These are phyloP conservation scores for Diplodus sargus DNA, from an alignment of 2,797 vertebrate species.

Conservation along the genomic window DNA sequence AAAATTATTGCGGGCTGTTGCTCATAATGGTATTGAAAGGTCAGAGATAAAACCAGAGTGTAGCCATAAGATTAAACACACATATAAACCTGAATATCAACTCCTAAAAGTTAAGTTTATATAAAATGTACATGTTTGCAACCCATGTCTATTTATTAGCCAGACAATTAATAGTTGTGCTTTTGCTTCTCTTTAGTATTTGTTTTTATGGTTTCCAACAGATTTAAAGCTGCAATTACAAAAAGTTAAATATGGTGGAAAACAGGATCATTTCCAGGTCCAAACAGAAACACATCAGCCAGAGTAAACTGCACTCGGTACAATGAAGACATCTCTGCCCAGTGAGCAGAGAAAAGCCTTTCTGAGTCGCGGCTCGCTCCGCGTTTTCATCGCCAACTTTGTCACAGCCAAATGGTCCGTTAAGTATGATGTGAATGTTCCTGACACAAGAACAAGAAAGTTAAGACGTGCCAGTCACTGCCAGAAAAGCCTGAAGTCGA, in stretches of 20 bases:
- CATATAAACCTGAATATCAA: constrained; percentile 13
- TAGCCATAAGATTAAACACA: neutral
- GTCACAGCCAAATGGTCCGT: constrained; percentile 48
- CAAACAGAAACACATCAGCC: constrained; percentile 1
- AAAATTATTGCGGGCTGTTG: neutral
- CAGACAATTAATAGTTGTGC: neutral
- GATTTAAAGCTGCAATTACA: neutral
- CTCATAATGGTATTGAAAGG: constrained; percentile 43
- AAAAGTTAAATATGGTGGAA: neutral
- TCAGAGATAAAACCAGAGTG: constrained; percentile 31
- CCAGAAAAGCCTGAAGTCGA: neutral
- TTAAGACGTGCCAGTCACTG: constrained; percentile 19
- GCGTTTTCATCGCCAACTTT: constrained; percentile 27
- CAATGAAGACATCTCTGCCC: constrained; percentile 8
- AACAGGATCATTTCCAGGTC: neutral
- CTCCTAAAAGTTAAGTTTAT: neutral
- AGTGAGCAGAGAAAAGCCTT: constrained; percentile 30
- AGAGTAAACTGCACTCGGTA: neutral
- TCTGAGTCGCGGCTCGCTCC: constrained; percentile 4
- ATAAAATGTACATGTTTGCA: neutral
- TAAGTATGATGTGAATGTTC: constrained; percentile 33
- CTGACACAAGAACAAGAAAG: constrained; percentile 14
- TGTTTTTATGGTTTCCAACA: neutral
- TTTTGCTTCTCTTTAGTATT: neutral
- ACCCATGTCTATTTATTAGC: neutral